Conservation (phyloP, 2,113 vertebrate species). For the Glaucidium brasilianum region DNA sequence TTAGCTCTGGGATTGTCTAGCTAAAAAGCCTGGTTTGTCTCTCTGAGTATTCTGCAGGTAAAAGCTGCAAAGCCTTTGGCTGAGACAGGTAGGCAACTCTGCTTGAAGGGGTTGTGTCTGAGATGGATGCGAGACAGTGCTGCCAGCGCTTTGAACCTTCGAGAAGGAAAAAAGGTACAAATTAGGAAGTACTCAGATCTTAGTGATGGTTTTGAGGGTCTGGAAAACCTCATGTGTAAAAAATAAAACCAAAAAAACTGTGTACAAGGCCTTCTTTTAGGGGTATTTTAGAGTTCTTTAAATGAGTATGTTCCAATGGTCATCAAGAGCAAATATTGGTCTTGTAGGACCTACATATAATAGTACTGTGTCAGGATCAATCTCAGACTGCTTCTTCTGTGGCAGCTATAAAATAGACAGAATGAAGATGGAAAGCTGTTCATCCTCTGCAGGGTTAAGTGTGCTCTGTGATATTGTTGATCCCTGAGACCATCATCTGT, state of each 20-base stretch:
- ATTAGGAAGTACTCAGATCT: background rate
- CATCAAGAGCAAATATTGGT: background rate
- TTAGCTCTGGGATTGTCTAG: background rate
- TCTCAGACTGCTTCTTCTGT: background rate
- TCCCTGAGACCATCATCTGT: background rate
- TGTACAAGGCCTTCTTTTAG: background rate
- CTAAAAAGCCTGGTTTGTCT: background rate
- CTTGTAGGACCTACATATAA: background rate
- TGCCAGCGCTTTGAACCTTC: background rate
- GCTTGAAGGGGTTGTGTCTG: fast-evolving
- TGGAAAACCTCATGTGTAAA: background rate
- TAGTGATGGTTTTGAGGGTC: background rate
- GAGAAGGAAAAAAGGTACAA: background rate
- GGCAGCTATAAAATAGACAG: conserved; percentile 35
- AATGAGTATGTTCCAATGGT: background rate
- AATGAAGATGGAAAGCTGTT: conserved; percentile 25
- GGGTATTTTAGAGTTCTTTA: background rate
- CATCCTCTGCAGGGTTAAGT: background rate
- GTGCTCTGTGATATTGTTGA: background rate
- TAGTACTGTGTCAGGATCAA: conserved; percentile 17
- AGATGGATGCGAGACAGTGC: background rate
- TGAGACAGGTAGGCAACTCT: background rate
- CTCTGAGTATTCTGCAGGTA: background rate
- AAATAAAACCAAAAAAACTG: background rate
- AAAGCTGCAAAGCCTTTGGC: background rate